A percentile compares a stretch with the other conserved stretches of the same genome.
phyloP scores from a whole-genome alignment of 2,888 invertebrate genomes.

The Orthosia gracilis region DNA sequence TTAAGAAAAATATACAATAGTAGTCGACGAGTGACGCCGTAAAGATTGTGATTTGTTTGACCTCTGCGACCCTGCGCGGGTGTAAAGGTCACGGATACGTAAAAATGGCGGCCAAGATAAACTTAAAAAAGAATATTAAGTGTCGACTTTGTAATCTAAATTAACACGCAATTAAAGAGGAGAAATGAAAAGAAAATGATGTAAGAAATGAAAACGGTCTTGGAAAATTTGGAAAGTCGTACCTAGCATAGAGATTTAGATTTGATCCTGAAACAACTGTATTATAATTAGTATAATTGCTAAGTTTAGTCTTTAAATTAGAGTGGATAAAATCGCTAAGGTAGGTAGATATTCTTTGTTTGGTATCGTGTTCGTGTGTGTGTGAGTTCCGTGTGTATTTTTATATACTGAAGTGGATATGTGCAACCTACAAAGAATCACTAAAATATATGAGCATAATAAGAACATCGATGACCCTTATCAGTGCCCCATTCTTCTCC shows the following conservation, averaged over 20 bases:
- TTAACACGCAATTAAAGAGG: conserved; percentile 39
- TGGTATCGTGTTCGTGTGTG: not conserved
- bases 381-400: not conserved
- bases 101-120: conserved; percentile 54
- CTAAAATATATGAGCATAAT: not conserved
- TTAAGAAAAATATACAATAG: conserved; percentile 8
- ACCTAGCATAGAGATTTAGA: not conserved
- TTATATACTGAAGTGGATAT: not conserved
- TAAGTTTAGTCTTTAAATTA: not conserved
- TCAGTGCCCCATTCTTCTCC: not conserved
- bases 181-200: conserved; percentile 1
- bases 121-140: conserved; percentile 24
- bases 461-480: not conserved
- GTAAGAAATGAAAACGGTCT: conserved; percentile 2
- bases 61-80: conserved; percentile 40
- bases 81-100: conserved; percentile 59
- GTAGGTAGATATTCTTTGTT: not conserved
- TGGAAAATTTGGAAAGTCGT: too few species aligned
- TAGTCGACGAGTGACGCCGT: conserved; percentile 24
- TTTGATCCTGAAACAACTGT: not conserved
- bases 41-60: conserved; percentile 51
- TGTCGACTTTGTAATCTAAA: conserved; percentile 37
- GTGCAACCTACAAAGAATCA: not conserved
- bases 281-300: too few species aligned
- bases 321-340: not conserved